These are phyloP conservation scores for Tupaia tana DNA, from an alignment of 2,113 vertebrate species.

Conservation along the genomic window DNA sequence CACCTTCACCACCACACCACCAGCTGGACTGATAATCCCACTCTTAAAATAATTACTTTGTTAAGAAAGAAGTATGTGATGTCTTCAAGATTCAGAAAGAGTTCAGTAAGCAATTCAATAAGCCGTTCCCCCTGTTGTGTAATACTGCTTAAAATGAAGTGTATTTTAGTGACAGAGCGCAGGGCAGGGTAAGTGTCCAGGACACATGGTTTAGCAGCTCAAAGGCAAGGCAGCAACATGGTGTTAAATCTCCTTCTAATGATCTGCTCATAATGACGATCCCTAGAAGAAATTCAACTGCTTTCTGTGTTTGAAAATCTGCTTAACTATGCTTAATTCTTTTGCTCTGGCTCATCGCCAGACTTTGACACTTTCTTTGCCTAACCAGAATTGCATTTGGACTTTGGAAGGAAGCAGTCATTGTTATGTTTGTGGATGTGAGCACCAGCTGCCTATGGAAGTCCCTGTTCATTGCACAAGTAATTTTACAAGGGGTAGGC, in stretches of 20 bases:
- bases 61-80: not conserved
- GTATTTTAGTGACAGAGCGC: conserved; percentile 14
- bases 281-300: conserved; percentile 56
- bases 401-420: conserved; percentile 37
- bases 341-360: conserved; percentile 56
- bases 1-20: too few relatives aligned
- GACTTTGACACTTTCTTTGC: conserved; percentile 48
- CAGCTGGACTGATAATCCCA: too few relatives aligned
- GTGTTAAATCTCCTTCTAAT: conserved; percentile 74
- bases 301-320: conserved; percentile 64
- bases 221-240: conserved; percentile 31
- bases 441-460: conserved; percentile 49
- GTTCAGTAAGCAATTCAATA: not conserved
- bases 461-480: conserved; percentile 41
- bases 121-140: conserved; percentile 54
- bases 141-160: conserved; percentile 61
- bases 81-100: conserved; percentile 54
- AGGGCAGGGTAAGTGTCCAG: conserved; percentile 45
- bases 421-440: conserved; percentile 61
- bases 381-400: conserved; percentile 57
- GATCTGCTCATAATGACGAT: conserved; percentile 65
- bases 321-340: conserved; percentile 62
- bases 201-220: not conserved
- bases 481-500: conserved; percentile 3
- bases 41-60: conserved; percentile 49